These are phyloP conservation scores for Danio albolineatus DNA, from an alignment of 2,797 vertebrate species.

Conservation along the genomic window DNA sequence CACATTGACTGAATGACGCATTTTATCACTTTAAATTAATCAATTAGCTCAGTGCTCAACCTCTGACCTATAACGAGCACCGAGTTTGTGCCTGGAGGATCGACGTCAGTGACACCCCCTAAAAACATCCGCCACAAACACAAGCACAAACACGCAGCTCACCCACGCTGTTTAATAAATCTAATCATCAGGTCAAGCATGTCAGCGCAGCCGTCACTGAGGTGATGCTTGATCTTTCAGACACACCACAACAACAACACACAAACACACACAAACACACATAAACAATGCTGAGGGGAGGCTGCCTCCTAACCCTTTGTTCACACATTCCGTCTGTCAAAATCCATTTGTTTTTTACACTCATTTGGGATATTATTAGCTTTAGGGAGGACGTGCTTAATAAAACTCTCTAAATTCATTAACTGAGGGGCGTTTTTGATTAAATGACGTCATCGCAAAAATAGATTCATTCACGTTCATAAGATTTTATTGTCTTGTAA, in stretches of 20 bases:
- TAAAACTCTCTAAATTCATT: too few relatives aligned
- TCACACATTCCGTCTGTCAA: too few relatives aligned
- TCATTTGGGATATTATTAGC: too few relatives aligned
- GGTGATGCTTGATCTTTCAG: not conserved
- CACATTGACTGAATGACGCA: conserved; percentile 48
- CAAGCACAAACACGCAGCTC: conserved; percentile 21
- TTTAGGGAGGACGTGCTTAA: too few relatives aligned
- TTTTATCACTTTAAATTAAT: conserved; percentile 55
- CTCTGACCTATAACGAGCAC: conserved; percentile 42
- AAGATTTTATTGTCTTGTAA: too few relatives aligned
- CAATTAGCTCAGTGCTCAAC: conserved; percentile 49
- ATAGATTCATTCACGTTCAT: too few relatives aligned
- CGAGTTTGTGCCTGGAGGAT: conserved; percentile 41
- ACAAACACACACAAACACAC: not conserved
- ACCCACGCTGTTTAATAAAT: conserved; percentile 29
- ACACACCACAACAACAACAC: not conserved
- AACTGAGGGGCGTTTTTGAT: too few relatives aligned
- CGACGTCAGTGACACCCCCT: conserved; percentile 40
- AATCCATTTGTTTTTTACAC: too few relatives aligned
- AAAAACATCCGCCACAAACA: conserved; percentile 17
- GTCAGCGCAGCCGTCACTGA: not conserved
- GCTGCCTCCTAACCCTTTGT: not conserved
- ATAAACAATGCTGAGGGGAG: not conserved
- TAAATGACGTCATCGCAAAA: too few relatives aligned
- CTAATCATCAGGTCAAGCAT: conserved; percentile 44